A percentile compares a stretch with the other conserved stretches of the same genome.
phyloP scores from a whole-genome alignment of 2,888 invertebrate genomes.

The Hedychridium roseum region DNA sequence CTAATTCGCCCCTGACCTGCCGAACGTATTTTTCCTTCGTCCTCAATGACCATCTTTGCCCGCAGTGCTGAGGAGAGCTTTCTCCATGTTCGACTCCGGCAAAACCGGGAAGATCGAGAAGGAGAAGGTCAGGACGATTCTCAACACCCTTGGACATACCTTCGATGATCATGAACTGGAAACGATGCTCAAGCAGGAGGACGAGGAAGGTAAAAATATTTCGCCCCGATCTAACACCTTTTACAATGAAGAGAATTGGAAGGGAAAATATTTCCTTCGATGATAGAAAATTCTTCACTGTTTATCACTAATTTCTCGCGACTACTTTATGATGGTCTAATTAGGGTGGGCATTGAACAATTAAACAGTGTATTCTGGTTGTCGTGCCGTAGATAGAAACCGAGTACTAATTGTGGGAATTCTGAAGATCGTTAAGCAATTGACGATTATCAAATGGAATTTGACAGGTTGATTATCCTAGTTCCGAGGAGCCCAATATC shows the following conservation, averaged over 20 bases:
- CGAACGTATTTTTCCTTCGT: not conserved
- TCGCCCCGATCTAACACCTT: not conserved
- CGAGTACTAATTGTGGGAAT: too few relatives aligned
- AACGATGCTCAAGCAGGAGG: conserved; percentile 76
- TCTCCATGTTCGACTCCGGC: conserved; percentile 85
- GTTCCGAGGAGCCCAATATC: too few relatives aligned
- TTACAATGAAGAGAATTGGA: conserved; percentile 4
- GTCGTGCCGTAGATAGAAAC: too few relatives aligned
- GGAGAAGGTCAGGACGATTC: conserved; percentile 80
- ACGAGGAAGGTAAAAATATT: conserved; percentile 74
- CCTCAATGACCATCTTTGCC: too few relatives aligned
- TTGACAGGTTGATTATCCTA: too few relatives aligned
- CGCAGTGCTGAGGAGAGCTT: conserved; percentile 79
- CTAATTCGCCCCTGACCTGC: not conserved
- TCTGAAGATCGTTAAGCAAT: too few relatives aligned
- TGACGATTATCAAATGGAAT: too few relatives aligned
- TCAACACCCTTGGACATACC: conserved; percentile 82
- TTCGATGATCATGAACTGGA: conserved; percentile 83
- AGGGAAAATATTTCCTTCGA: conserved; percentile 15
- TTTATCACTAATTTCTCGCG: too few relatives aligned
- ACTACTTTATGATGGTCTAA: too few relatives aligned
- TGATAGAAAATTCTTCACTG: conserved; percentile 10
- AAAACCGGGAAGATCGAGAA: conserved; percentile 82
- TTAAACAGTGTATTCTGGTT: too few relatives aligned
- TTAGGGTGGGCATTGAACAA: too few relatives aligned